phyloP scores from a whole-genome alignment of 1,140 invertebrate species.

The Dendroctonus ponderosae region DNA sequence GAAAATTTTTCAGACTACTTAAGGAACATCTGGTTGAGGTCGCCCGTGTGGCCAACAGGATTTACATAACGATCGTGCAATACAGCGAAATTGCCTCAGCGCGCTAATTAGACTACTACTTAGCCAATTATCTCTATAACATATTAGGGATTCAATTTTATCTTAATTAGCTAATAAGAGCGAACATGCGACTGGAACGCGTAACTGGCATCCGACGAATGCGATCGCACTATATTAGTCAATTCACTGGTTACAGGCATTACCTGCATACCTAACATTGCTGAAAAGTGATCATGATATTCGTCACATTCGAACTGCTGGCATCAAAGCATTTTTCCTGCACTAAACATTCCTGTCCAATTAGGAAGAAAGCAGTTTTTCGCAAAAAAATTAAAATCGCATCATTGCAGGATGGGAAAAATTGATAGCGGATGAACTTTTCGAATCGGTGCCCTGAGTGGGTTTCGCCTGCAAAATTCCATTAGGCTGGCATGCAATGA shows the following conservation, averaged over 20 bases:
- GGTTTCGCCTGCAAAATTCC: too few species aligned
- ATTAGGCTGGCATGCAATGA: too few species aligned
- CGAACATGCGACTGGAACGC: slow-evolving; percentile 3
- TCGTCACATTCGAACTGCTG: too few species aligned
- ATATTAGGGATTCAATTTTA: slow-evolving; percentile 4
- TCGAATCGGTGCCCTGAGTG: too few species aligned
- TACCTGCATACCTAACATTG: neutral
- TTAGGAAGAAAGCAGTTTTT: too few species aligned
- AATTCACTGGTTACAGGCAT: neutral
- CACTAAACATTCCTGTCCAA: too few species aligned
- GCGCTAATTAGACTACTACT: neutral
- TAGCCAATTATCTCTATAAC: neutral
- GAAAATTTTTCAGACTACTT: neutral
- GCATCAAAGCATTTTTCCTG: too few species aligned
- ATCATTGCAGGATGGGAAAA: too few species aligned
- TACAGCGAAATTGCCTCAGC: neutral
- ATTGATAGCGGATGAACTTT: too few species aligned
- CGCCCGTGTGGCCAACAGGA: neutral
- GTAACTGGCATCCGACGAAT: neutral
- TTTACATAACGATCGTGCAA: neutral
- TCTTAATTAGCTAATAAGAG: slow-evolving; percentile 8
- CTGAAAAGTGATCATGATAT: too few species aligned
- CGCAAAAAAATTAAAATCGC: too few species aligned
- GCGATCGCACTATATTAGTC: slow-evolving; percentile 4
- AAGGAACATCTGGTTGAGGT: neutral